Base-by-base conservation (phyloP, 2,888 invertebrate genomes). In the Amphipyra berbera region DNA sequence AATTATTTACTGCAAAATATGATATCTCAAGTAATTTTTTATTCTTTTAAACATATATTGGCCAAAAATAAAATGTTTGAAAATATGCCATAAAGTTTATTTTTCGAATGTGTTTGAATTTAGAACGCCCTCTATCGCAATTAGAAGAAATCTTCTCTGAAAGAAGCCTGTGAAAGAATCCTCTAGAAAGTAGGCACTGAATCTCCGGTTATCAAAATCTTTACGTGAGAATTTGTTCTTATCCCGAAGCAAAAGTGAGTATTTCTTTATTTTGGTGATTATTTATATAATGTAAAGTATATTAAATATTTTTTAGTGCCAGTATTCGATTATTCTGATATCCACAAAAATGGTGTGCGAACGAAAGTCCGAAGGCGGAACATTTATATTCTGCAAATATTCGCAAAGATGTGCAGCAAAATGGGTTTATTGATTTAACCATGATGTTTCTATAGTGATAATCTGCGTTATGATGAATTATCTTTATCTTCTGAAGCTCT, bases 121-220 rank as follows among this genome's bases (percentile, higher is more conserved):
- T 88, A 73, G 93, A 94, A 94, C 94, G 93, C 93, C 92, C 91
- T 90, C 94, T 95, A 80, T 82, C 88, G 88, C 85, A 87, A 83
- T 79, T 76, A 79, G 79, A 83, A 82, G 82, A 80, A 84, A 87
- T 87, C 83, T 87, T 81, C 77, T 76, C 84, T 94, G 95, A 95
- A 94, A 95, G 95, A 95, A 95, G 92, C 95, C 89, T 89, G 88
- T 95, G 95, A 92, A 94, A 95, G 95, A 95, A 92, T 94, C 95
- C 92, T 92, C 93, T 93, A 89, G 92, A 94, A 92, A 94, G 90
- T 92, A 94, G 93, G 91, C 94, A 94, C 88, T 88, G 91, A 90
- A 91, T 91, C 93, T 93, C 94, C 92, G 92, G 94, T 90, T 82
- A 94, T 93, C 94, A 93, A 95, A 95, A 95, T 95, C 94, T 91